Evolutionary conservation across 1,140 invertebrate genomes (phyloP).

Genomic region (Aphaenogaster rudis): DNA sequence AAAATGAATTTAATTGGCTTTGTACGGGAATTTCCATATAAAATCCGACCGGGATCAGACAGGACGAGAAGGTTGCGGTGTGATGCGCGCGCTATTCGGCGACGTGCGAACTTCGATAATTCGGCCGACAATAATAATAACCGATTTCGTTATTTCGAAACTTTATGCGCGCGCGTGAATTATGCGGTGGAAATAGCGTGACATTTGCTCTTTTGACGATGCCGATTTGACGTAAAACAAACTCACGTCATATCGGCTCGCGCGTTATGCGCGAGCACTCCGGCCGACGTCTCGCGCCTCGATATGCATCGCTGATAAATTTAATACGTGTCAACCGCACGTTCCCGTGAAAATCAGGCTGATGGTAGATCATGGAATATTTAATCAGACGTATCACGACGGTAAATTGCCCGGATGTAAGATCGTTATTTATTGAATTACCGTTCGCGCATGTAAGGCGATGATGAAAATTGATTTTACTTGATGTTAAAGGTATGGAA

Average conservation of each 20-base stretch:
- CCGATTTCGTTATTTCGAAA: slow-evolving; percentile 35
- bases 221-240: slow-evolving; percentile 59
- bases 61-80: neutral
- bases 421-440: slow-evolving; percentile 1
- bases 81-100: neutral
- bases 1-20: slow-evolving; percentile 61
- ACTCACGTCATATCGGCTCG: slow-evolving; percentile 48
- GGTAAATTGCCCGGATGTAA: slow-evolving; percentile 38
- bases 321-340: slow-evolving; percentile 57
- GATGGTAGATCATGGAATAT: slow-evolving; percentile 50
- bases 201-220: slow-evolving; percentile 60
- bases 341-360: slow-evolving; percentile 44
- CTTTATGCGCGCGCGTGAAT: slow-evolving; percentile 33
- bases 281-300: slow-evolving; percentile 32
- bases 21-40: slow-evolving; percentile 42
- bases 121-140: slow-evolving; percentile 25
- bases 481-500: neutral
- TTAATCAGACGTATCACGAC: slow-evolving; percentile 25
- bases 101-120: slow-evolving; percentile 36
- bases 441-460: neutral
- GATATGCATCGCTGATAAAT: slow-evolving; percentile 56
- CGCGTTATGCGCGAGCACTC: slow-evolving; percentile 15
- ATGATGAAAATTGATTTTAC: neutral
- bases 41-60: slow-evolving; percentile 27
- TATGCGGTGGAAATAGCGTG: slow-evolving; percentile 57